These are phyloP conservation scores for Boloria selene DNA, from an alignment of 2,888 invertebrate species.

Conservation along the genomic window DNA sequence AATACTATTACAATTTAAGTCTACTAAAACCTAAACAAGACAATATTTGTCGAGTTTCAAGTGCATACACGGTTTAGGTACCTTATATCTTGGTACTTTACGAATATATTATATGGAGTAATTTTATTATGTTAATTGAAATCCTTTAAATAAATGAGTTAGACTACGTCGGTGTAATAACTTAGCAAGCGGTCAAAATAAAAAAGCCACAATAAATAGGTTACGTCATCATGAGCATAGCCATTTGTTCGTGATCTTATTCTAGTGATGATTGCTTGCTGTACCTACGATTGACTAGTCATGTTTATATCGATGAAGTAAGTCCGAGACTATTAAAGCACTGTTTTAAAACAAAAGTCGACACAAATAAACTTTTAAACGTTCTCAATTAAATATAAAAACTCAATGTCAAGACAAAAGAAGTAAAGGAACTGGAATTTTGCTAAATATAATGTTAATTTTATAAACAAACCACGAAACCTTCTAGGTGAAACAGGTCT, in stretches of 20 bases:
- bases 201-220: constrained; percentile 56
- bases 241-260: constrained; percentile 31
- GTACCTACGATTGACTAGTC: not conserved
- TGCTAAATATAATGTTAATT: not conserved
- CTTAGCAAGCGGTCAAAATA: constrained; percentile 53
- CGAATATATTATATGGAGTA: too few species aligned
- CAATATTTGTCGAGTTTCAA: too few species aligned
- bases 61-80: too few species aligned
- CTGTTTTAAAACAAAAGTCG: too few species aligned
- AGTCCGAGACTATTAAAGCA: too few species aligned
- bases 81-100: too few species aligned
- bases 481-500: not conserved
- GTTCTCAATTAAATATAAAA: too few species aligned
- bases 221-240: constrained; percentile 50
- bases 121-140: constrained; percentile 42
- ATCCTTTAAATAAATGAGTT: constrained; percentile 56
- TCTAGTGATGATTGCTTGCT: constrained; percentile 27
- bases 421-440: not conserved
- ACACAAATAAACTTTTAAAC: too few species aligned
- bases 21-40: too few species aligned
- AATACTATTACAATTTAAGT: too few species aligned
- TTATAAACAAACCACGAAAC: not conserved
- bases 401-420: too few species aligned
- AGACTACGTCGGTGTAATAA: constrained; percentile 61
- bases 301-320: not conserved